Evolutionary conservation across 2,113 vertebrate genomes (phyloP).

Genomic region (Phrynosoma blainvillii): DNA sequence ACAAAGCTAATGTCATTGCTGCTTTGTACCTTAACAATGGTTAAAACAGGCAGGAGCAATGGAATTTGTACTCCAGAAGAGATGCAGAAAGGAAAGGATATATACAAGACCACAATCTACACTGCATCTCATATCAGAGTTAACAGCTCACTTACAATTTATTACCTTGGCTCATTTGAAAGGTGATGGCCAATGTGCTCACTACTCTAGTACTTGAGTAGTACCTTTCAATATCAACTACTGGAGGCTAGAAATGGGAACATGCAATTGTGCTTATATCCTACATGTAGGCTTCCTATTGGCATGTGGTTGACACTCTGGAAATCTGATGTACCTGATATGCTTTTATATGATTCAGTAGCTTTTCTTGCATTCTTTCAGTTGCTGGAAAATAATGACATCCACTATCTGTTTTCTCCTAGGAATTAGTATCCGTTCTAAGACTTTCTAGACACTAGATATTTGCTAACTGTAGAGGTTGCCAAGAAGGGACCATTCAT

Average conservation of each 20-base stretch:
- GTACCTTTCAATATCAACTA: not conserved
- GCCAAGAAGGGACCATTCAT: not conserved
- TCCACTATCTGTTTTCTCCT: not conserved
- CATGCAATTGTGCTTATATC: no score
- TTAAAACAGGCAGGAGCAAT: no score
- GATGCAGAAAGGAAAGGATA: no score
- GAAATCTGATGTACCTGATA: not conserved
- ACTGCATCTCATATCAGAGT: no score
- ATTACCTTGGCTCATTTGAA: not conserved
- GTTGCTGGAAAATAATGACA: not conserved
- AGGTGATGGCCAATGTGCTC: not conserved
- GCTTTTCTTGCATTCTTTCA: not conserved
- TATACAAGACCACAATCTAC: no score
- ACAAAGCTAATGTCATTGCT: no score
- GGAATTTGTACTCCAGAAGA: no score
- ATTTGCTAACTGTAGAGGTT: not conserved
- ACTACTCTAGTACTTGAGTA: not conserved
- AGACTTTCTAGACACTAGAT: not conserved
- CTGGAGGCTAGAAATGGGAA: not conserved
- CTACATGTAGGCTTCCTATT: no score
- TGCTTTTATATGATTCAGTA: not conserved
- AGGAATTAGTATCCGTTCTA: not conserved
- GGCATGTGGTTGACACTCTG: no score
- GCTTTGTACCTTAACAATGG: no score
- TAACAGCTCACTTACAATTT: no score